These are phyloP conservation scores for Microcebus jonahi DNA, from an alignment of 2,113 vertebrate species.

Conservation along the genomic window DNA sequence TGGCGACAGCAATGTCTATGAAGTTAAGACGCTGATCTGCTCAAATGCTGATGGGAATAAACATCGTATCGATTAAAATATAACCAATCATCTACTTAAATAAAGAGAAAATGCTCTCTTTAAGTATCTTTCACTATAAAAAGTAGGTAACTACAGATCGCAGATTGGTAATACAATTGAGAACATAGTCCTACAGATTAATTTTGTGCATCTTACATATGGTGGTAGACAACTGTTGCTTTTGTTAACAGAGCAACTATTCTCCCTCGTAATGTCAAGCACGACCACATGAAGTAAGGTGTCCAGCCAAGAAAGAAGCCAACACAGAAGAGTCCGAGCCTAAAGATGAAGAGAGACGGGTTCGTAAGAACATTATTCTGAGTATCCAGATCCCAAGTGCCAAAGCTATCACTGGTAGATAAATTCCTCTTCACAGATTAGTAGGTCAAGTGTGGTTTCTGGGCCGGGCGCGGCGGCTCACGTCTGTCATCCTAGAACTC, in stretches of 20 bases:
- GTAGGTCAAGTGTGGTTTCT: no score
- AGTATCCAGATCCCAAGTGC: neutral
- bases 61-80: neutral
- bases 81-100: neutral
- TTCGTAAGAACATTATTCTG: neutral
- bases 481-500: no score
- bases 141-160: neutral
- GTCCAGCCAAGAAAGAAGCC: neutral
- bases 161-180: neutral
- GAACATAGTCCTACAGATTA: neutral
- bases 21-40: neutral
- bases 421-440: no score
- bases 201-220: neutral
- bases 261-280: neutral
- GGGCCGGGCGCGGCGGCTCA: no score
- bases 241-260: neutral
- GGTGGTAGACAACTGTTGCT: neutral
- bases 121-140: conserved; percentile 25
- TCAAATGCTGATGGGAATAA: neutral
- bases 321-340: neutral
- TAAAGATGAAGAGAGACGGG: neutral
- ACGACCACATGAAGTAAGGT: neutral
- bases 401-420: neutral
- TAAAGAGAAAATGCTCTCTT: neutral
- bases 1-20: neutral